Conservation (phyloP, 2,113 vertebrate species). For the Cheilinus undulatus region DNA sequence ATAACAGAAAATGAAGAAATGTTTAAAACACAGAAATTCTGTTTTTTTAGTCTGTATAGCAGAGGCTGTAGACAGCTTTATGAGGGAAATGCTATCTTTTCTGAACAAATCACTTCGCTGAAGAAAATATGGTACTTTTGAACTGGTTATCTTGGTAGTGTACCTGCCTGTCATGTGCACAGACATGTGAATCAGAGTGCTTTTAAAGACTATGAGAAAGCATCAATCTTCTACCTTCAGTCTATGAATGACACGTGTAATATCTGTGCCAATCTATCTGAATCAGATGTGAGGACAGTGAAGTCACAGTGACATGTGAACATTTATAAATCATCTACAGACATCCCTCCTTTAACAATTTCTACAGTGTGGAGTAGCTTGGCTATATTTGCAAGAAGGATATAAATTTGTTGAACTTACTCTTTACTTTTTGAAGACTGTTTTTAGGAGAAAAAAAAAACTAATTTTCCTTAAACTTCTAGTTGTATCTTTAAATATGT, state of each 20-base stretch:
- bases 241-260: slow-evolving; percentile 41
- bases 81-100: slow-evolving; percentile 32
- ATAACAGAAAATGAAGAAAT: slow-evolving; percentile 34
- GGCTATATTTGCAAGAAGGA: not conserved
- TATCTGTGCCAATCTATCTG: slow-evolving; percentile 23
- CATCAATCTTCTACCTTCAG: slow-evolving; percentile 7
- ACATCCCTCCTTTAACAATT: slow-evolving; percentile 1
- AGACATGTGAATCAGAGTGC: slow-evolving; percentile 15
- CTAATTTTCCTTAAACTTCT: no score
- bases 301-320: slow-evolving; percentile 20
- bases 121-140: slow-evolving; percentile 35
- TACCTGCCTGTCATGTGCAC: slow-evolving; percentile 39
- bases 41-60: slow-evolving; percentile 15
- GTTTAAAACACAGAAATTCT: slow-evolving; percentile 43
- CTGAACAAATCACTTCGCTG: slow-evolving; percentile 31
- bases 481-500: no score
- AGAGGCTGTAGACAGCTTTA: slow-evolving; percentile 39
- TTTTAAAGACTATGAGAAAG: slow-evolving; percentile 10
- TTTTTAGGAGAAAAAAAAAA: no score
- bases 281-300: slow-evolving; percentile 3
- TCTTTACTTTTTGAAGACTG: no score
- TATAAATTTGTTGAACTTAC: no score
- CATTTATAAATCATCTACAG: not conserved
- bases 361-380: not conserved
- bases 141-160: slow-evolving; percentile 38